Evolutionary conservation across 2,888 invertebrate genomes (phyloP).

Genomic region (Lycia hirtaria): DNA sequence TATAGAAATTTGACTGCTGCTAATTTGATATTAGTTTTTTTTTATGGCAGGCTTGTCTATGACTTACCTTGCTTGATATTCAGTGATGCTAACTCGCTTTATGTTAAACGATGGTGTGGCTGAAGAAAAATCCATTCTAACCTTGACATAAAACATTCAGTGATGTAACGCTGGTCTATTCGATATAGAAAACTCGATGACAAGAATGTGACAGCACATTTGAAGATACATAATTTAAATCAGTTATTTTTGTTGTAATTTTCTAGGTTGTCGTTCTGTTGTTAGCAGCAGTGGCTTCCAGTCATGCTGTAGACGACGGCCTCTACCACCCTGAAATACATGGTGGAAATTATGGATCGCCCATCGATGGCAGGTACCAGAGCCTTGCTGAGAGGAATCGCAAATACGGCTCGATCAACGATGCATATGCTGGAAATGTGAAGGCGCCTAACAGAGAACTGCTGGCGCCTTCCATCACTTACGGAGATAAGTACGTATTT

Average conservation of each 20-base stretch:
- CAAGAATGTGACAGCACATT: neutral
- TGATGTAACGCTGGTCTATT: no score
- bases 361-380: constrained; percentile 42
- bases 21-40: neutral
- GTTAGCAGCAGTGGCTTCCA: constrained; percentile 52
- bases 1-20: no score
- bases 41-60: neutral
- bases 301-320: constrained; percentile 71
- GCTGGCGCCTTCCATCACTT: constrained; percentile 59
- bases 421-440: constrained; percentile 56
- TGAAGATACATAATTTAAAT: neutral
- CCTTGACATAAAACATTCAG: no score
- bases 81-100: no score
- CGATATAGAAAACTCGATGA: no score
- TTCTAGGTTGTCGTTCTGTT: constrained; percentile 56
- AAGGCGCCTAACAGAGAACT: constrained; percentile 59
- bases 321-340: constrained; percentile 73
- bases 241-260: constrained; percentile 2
- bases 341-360: constrained; percentile 51
- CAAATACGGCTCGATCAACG: constrained; percentile 61
- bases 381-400: constrained; percentile 53
- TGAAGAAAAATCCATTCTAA: no score
- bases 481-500: constrained; percentile 53
- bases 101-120: no score
- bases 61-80: neutral